A percentile compares a stretch with the other conserved stretches of the same genome.
These are phyloP conservation scores for Polia nebulosa DNA, from an alignment of 2,888 invertebrate species.

Conservation along the genomic window DNA sequence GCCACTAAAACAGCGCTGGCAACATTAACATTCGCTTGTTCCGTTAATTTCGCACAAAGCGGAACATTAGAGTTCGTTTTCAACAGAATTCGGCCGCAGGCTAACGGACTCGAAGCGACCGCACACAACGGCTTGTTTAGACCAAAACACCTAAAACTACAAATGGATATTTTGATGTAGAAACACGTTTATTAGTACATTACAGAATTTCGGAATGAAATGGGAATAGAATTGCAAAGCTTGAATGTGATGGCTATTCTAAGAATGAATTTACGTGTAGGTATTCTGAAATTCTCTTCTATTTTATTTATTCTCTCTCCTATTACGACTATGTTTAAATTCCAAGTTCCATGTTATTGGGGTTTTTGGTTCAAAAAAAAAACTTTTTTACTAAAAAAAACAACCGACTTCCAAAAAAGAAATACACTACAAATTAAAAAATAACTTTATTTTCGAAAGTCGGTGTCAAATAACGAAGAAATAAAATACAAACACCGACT, in stretches of 20 bases:
- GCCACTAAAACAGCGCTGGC: slow-evolving; percentile 58
- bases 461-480: no score
- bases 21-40: slow-evolving; percentile 76
- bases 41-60: slow-evolving; percentile 79
- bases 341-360: no score
- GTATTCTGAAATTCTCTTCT: neutral
- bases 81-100: slow-evolving; percentile 78
- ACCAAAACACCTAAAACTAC: slow-evolving; percentile 71
- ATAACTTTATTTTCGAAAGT: no score
- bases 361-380: no score
- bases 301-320: no score
- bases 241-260: slow-evolving; percentile 6
- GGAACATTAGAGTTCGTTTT: slow-evolving; percentile 78
- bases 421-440: no score
- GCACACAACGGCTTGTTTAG: slow-evolving; percentile 77
- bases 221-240: slow-evolving; percentile 18
- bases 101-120: slow-evolving; percentile 81
- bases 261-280: neutral
- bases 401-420: no score
- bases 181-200: slow-evolving; percentile 58
- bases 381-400: no score
- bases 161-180: slow-evolving; percentile 76
- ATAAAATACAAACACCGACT: no score
- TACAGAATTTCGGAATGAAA: slow-evolving; percentile 36
- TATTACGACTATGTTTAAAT: no score